Evolutionary conservation across 2,888 invertebrate genomes (phyloP).

Genomic region (Microctonus aethiopoides): DNA sequence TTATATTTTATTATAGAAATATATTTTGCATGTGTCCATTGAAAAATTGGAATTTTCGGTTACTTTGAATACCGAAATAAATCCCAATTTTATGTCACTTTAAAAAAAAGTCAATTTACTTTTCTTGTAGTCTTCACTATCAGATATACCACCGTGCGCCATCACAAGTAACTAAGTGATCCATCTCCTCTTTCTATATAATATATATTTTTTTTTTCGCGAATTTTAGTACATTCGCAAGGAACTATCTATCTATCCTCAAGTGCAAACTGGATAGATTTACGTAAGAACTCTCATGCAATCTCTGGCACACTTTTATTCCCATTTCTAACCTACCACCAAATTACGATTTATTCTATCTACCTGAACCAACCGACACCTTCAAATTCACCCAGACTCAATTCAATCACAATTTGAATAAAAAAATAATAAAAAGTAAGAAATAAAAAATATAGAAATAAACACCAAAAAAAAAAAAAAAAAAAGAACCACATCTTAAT

Average conservation of each 20-base stretch:
- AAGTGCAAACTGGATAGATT: slow-evolving; percentile 18
- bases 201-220: slow-evolving; percentile 21
- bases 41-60: not conserved
- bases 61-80: not conserved
- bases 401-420: not conserved
- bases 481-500: not conserved
- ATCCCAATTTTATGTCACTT: not conserved
- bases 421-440: not conserved
- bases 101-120: not conserved
- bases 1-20: not conserved
- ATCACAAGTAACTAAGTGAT: slow-evolving; percentile 5
- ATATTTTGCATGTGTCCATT: too few relatives aligned
- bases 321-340: slow-evolving; percentile 20
- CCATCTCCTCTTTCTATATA: slow-evolving; percentile 25
- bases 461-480: not conserved
- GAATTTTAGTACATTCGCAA: slow-evolving; percentile 13
- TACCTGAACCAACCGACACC: not conserved
- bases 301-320: slow-evolving; percentile 16
- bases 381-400: not conserved
- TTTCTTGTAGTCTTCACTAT: not conserved
- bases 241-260: not conserved
- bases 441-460: too few relatives aligned
- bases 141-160: not conserved
- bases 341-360: slow-evolving; percentile 6
- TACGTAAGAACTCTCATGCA: slow-evolving; percentile 22